Conservation (phyloP, 2,113 vertebrate species). For the Strix aluco region DNA sequence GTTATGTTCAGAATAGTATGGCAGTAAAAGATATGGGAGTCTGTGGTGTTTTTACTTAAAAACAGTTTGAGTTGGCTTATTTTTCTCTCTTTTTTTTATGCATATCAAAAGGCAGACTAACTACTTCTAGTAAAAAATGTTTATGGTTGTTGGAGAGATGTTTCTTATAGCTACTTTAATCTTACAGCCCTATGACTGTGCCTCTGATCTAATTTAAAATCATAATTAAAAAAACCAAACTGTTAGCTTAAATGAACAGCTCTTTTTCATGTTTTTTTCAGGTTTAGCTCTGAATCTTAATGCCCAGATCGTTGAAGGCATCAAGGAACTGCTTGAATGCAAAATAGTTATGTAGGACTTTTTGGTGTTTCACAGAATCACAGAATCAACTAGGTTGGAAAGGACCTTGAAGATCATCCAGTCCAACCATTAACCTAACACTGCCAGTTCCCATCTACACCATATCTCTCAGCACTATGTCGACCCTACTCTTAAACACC, state of each 20-base stretch:
- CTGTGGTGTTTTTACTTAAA: background rate
- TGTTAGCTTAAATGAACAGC: background rate
- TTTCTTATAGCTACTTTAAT: background rate
- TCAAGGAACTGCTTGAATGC: background rate
- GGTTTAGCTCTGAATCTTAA: background rate
- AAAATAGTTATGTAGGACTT: background rate
- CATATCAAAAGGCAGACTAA: background rate
- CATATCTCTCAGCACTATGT: no score
- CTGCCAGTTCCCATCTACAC: no score
- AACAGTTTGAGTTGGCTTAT: background rate
- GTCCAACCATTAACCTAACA: no score
- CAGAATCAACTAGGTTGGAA: no score
- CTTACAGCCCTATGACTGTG: background rate
- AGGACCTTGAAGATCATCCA: no score
- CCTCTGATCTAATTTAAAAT: background rate
- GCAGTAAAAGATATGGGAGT: rapidly evolving
- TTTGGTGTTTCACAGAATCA: background rate
- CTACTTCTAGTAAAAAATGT: background rate
- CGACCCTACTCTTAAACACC: no score
- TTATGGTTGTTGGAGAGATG: background rate
- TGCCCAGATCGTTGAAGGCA: background rate
- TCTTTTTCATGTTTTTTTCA: background rate
- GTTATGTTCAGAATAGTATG: background rate
- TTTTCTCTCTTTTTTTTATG: background rate
- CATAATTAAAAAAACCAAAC: background rate